Evolutionary conservation across 2,113 vertebrate species (phyloP).

Genomic region (Lasiurus cinereus): DNA sequence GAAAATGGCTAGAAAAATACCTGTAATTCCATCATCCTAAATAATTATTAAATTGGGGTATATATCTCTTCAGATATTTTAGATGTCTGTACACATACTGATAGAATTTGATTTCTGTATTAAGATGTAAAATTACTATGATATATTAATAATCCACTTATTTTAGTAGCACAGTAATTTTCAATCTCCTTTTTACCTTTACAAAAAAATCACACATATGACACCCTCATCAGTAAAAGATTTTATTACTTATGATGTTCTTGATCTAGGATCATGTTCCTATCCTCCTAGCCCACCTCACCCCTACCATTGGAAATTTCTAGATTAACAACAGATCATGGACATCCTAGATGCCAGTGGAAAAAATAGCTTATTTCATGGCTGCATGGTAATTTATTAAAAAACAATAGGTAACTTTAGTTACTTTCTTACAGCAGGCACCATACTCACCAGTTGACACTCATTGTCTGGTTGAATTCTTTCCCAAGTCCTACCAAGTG

Average conservation of each 20-base stretch:
- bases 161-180: neutral
- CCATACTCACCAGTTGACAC: neutral
- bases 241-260: neutral
- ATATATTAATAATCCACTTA: neutral
- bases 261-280: neutral
- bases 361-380: neutral
- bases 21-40: neutral
- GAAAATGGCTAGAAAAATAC: conserved; percentile 18
- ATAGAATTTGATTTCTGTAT: neutral
- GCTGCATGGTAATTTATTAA: neutral
- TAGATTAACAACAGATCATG: neutral
- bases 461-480: neutral
- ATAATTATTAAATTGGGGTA: neutral
- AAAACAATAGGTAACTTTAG: neutral
- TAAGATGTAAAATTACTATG: neutral
- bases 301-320: neutral
- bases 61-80: neutral
- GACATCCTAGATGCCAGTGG: neutral
- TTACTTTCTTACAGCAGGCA: neutral
- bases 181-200: neutral
- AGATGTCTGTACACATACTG: neutral
- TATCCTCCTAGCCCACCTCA: neutral
- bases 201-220: neutral
- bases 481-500: neutral
- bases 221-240: neutral